Conservation (phyloP, 1,140 invertebrate species). For the Batillaria attramentaria region DNA sequence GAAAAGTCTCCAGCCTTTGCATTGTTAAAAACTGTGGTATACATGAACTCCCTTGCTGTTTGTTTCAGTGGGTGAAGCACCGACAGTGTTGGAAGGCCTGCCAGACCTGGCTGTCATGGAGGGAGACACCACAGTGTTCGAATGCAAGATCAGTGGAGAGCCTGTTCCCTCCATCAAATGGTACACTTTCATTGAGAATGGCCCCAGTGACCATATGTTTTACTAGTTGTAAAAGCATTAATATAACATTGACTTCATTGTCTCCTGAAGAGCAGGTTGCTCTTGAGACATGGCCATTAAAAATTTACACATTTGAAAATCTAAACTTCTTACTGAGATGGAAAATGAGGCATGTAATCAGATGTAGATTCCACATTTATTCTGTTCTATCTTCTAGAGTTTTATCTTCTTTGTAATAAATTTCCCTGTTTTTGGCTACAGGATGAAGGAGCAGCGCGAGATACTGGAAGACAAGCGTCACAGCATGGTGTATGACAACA, state of each 20-base stretch:
- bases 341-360: no score
- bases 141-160: conserved; percentile 62
- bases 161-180: conserved; percentile 61
- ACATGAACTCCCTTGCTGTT: neutral
- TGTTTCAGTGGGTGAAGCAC: conserved; percentile 62
- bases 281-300: no score
- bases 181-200: no score
- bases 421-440: conserved; percentile 26
- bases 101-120: conserved; percentile 56
- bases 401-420: no score
- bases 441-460: conserved; percentile 57
- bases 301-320: no score
- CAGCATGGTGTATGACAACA: conserved; percentile 53
- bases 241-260: no score
- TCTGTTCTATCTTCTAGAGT: no score
- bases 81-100: conserved; percentile 61
- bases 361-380: no score
- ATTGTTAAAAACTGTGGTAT: neutral
- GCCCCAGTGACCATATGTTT: no score
- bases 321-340: no score
- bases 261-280: no score
- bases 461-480: conserved; percentile 54
- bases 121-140: conserved; percentile 56
- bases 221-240: no score
- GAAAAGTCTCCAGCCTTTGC: neutral